Percentiles rank a stretch among this genome's conserved stretches.
Evolutionary conservation across 2,888 invertebrate genomes (phyloP).

Genomic region (Argyresthia albistria): DNA sequence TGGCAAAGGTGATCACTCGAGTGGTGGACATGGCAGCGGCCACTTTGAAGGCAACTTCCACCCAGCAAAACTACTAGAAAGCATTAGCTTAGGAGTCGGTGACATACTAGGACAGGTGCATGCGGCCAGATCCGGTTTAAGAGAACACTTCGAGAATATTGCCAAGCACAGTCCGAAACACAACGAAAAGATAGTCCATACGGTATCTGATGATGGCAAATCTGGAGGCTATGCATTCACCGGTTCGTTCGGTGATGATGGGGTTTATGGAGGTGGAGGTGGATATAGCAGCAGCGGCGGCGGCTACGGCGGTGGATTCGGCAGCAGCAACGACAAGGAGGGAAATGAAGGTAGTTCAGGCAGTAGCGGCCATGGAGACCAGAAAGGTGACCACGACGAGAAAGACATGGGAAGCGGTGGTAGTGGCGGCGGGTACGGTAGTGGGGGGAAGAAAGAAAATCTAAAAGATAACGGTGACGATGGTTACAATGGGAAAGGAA

Average conservation of each 20-base stretch:
- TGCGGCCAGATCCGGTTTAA: slow-evolving; percentile 13
- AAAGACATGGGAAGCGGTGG: slow-evolving; percentile 23
- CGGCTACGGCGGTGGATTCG: slow-evolving; percentile 1
- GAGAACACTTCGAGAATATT: not conserved
- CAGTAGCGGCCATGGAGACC: slow-evolving; percentile 21
- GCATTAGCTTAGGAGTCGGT: slow-evolving; percentile 16
- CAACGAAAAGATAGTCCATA: slow-evolving; percentile 35
- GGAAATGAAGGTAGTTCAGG: slow-evolving; percentile 49
- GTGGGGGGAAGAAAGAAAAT: slow-evolving; percentile 1
- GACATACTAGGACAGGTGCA: slow-evolving; percentile 15
- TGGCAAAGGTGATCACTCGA: not conserved
- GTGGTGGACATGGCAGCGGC: slow-evolving; percentile 1
- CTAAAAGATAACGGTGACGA: not conserved
- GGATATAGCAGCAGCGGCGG: slow-evolving; percentile 7
- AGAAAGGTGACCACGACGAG: slow-evolving; percentile 7
- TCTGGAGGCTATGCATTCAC: slow-evolving; percentile 60
- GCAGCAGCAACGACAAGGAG: slow-evolving; percentile 46
- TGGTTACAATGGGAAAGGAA: not conserved
- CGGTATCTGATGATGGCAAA: slow-evolving; percentile 52
- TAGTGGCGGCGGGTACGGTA: slow-evolving; percentile 15
- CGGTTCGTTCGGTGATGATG: slow-evolving; percentile 36
- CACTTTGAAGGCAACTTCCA: slow-evolving; percentile 8
- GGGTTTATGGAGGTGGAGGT: slow-evolving; percentile 16
- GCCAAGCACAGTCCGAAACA: slow-evolving; percentile 9
- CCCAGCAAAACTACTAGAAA: slow-evolving; percentile 13